These are phyloP conservation scores for Eulithis testata DNA, from an alignment of 2,888 invertebrate genomes.

Conservation along the genomic window DNA sequence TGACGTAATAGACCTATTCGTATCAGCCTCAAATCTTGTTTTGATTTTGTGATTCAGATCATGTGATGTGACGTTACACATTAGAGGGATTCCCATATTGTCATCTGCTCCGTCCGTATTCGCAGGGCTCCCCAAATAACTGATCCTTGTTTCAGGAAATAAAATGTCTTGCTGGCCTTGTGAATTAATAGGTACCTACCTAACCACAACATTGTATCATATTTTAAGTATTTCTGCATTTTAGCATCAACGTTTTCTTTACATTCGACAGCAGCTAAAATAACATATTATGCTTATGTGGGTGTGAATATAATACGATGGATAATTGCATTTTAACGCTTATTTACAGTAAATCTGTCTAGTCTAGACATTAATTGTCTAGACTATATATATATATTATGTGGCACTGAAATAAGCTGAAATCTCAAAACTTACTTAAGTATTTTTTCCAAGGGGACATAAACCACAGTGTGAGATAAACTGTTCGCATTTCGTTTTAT, in stretches of 20 bases:
- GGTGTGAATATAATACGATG: not conserved
- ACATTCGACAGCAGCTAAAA: not conserved
- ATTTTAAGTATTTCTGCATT: not conserved
- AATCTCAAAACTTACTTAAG: not conserved
- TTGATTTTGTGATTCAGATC: constrained; percentile 3
- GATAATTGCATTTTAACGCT: not conserved
- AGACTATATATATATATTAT: too few species aligned
- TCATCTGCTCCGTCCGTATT: not conserved
- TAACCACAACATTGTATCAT: not conserved
- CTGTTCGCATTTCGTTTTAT: constrained; percentile 28
- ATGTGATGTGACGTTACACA: not conserved
- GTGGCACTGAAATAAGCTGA: too few species aligned
- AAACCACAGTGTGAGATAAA: constrained; percentile 10
- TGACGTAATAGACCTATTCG: constrained; percentile 4
- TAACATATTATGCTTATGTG: not conserved
- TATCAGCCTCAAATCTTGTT: not conserved
- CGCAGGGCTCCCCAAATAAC: not conserved
- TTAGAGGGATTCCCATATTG: constrained; percentile 1
- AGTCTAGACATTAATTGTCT: not conserved
- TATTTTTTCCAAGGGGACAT: constrained; percentile 9
- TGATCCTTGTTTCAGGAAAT: not conserved
- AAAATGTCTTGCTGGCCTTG: not conserved
- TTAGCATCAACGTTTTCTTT: not conserved
- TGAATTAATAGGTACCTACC: not conserved
- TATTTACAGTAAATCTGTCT: not conserved